Evolutionary conservation across 2,797 vertebrate genomes (phyloP).

Genomic region (Pelodytes ibericus): DNA sequence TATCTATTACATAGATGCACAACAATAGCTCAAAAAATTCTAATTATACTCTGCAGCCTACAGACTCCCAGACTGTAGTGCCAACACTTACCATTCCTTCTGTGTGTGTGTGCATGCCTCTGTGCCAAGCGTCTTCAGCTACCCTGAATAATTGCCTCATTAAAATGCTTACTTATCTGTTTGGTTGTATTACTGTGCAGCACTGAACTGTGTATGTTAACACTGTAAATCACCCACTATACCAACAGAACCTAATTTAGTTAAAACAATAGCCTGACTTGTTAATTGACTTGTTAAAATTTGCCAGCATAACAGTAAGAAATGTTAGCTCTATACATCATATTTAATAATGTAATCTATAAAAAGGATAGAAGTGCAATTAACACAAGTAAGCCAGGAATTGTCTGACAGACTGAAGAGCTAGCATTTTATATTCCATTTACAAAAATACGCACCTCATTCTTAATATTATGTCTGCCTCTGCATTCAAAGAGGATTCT

Average conservation of each 20-base stretch:
- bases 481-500: too few species aligned
- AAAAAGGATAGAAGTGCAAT: neutral
- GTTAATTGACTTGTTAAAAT: slow-evolving; percentile 22
- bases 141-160: slow-evolving; percentile 41
- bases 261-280: slow-evolving; percentile 16
- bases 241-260: neutral
- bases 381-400: too few species aligned
- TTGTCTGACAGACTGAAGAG: too few species aligned
- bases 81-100: slow-evolving; percentile 14
- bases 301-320: neutral
- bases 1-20: slow-evolving; percentile 2
- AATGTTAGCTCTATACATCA: neutral
- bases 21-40: slow-evolving; percentile 1
- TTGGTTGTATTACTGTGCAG: neutral
- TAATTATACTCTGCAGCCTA: neutral
- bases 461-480: too few species aligned
- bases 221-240: slow-evolving; percentile 1
- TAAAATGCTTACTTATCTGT: slow-evolving; percentile 26
- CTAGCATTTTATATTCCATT: too few species aligned
- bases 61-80: neutral
- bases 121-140: slow-evolving; percentile 16
- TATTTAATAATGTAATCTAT: neutral
- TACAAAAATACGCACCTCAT: too few species aligned
- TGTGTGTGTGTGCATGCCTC: slow-evolving; percentile 14
- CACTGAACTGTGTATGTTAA: slow-evolving; percentile 1